A percentile compares a stretch with the other conserved stretches of the same genome.
Conservation (phyloP, 2,797 vertebrate genomes). For the Streptopelia turtur region DNA sequence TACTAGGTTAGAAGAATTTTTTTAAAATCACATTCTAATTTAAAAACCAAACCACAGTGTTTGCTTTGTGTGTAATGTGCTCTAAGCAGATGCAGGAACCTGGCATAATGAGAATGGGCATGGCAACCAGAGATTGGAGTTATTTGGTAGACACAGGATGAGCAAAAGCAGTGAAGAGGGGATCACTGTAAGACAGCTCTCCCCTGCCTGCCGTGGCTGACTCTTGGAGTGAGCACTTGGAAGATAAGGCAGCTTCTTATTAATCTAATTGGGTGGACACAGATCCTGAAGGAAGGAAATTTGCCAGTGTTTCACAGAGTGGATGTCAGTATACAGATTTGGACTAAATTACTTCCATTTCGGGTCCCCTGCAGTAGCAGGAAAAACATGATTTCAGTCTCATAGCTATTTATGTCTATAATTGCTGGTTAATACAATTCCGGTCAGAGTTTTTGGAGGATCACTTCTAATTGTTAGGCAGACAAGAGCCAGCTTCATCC, state of each 20-base stretch:
- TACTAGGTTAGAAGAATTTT: not conserved
- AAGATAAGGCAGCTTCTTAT: not conserved
- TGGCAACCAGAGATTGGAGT: accelerated
- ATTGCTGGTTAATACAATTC: conserved; percentile 30
- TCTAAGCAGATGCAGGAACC: not conserved
- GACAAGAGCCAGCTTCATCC: conserved; percentile 15
- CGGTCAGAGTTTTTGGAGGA: not conserved
- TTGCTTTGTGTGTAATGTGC: not conserved
- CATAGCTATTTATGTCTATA: not conserved
- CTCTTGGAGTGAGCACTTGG: accelerated
- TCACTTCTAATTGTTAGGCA: not conserved
- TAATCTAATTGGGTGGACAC: not conserved
- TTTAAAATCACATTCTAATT: not conserved
- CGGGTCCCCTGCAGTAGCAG: not conserved
- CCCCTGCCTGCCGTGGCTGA: not conserved
- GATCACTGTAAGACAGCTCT: not conserved
- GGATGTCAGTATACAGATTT: not conserved
- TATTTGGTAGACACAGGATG: not conserved
- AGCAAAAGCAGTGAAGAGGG: not conserved
- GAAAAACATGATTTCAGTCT: not conserved
- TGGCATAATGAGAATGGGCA: not conserved
- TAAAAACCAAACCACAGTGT: not conserved
- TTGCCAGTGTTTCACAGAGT: not conserved
- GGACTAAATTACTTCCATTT: not conserved
- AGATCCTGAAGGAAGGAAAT: not conserved